Evolutionary conservation across 2,797 vertebrate genomes (phyloP).

Genomic region (Numenius phaeopus): DNA sequence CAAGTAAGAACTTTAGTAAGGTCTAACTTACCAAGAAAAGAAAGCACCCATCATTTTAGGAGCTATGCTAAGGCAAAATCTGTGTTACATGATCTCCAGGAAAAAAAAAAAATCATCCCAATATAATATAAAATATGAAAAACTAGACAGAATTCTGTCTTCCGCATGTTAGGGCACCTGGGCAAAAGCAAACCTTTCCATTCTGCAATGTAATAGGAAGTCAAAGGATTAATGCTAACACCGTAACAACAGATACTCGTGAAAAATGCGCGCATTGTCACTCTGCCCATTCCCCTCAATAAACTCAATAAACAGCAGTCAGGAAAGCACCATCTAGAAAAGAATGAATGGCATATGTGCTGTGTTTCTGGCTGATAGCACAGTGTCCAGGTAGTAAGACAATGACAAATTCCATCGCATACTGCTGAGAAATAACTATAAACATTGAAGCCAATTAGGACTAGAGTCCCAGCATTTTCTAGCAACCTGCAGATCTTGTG

Average conservation of each 20-base stretch:
- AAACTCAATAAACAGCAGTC: constrained; percentile 16
- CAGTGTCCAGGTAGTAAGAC: constrained; percentile 13
- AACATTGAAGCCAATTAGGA: not conserved
- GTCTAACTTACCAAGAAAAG: not conserved
- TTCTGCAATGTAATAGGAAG: not conserved
- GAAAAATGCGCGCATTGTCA: constrained; percentile 7
- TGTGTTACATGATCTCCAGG: not conserved
- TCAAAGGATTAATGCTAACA: not conserved
- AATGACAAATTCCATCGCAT: constrained; percentile 31
- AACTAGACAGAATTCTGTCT: not conserved
- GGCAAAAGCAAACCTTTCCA: not conserved
- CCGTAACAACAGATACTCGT: not conserved
- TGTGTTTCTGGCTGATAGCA: constrained; percentile 49
- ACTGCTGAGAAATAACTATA: constrained; percentile 21
- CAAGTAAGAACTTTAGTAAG: not conserved
- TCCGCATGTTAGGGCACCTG: not conserved
- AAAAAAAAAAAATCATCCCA: not conserved
- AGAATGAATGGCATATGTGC: constrained; percentile 3
- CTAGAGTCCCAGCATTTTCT: constrained; percentile 6
- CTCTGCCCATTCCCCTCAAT: not conserved
- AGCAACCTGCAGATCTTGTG: not conserved
- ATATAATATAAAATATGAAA: not conserved
- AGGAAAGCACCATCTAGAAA: constrained; percentile 48
- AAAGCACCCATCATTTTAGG: not conserved
- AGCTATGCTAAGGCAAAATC: not conserved